Evolutionary conservation across 2,113 vertebrate genomes (phyloP).

Genomic region (Nanorana parkeri): DNA sequence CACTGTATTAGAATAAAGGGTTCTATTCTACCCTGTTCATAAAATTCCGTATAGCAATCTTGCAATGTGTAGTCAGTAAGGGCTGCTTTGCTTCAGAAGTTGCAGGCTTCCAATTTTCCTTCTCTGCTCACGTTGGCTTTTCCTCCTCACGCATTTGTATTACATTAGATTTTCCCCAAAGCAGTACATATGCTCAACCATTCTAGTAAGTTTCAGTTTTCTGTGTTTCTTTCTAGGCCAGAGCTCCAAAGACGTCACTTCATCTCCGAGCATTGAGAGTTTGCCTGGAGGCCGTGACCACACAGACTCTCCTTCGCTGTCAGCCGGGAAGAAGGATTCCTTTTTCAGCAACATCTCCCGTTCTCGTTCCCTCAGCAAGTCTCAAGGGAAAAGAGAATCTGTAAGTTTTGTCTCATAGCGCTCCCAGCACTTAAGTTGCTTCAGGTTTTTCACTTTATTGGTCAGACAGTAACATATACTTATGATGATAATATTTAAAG

Average conservation of each 20-base stretch:
- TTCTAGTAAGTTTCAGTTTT: background rate
- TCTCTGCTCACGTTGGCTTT: background rate
- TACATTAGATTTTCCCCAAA: conserved; percentile 8
- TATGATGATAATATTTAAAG: background rate
- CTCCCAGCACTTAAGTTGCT: background rate
- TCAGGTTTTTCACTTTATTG: conserved; percentile 9
- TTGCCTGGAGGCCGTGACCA: conserved; percentile 83
- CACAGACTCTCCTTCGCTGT: conserved; percentile 88
- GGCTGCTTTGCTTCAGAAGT: background rate
- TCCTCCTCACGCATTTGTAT: background rate
- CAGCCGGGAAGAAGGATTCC: conserved; percentile 91
- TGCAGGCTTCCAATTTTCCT: background rate
- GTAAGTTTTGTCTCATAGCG: conserved; percentile 72
- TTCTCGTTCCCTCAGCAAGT: conserved; percentile 95
- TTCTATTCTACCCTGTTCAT: no score
- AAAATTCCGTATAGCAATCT: no score
- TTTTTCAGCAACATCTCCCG: conserved; percentile 95
- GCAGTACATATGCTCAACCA: conserved; percentile 3
- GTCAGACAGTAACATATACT: background rate
- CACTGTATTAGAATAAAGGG: no score
- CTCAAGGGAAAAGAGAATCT: conserved; percentile 88
- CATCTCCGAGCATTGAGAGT: conserved; percentile 92
- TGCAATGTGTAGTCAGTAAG: no score
- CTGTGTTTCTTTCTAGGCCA: conserved; percentile 78
- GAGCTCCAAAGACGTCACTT: conserved; percentile 83